These are phyloP conservation scores for Drosophila ercepeae DNA, from an alignment of 1,140 invertebrate genomes.

Conservation along the genomic window DNA sequence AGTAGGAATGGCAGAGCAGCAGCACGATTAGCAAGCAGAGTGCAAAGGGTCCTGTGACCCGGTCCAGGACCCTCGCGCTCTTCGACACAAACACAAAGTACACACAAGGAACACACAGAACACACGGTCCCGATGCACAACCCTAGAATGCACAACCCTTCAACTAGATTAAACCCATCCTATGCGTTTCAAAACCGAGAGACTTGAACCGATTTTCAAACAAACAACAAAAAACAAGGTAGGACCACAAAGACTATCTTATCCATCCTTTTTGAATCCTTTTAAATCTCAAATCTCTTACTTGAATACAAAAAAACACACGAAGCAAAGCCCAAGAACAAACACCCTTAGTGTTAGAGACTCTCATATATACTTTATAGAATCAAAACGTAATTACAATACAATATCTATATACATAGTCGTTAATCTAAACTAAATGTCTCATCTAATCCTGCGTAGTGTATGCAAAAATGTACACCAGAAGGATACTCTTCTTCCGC, in stretches of 20 bases:
- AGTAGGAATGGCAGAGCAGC: slow-evolving; percentile 23
- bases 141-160: slow-evolving; percentile 66
- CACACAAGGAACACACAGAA: slow-evolving; percentile 21
- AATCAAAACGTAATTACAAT: slow-evolving; percentile 9
- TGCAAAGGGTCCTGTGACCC: slow-evolving; percentile 1
- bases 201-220: slow-evolving; percentile 19
- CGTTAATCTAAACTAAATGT: slow-evolving; percentile 16
- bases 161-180: slow-evolving; percentile 7
- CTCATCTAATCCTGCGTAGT: no score
- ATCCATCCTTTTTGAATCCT: neutral
- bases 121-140: slow-evolving; percentile 46
- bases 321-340: slow-evolving; percentile 2
- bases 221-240: no score
- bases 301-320: slow-evolving; percentile 15
- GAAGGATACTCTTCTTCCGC: neutral
- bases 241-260: slow-evolving; percentile 25
- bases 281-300: neutral
- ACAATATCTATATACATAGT: slow-evolving; percentile 12
- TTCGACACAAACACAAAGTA: slow-evolving; percentile 19
- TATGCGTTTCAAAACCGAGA: slow-evolving; percentile 39
- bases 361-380: slow-evolving; percentile 9
- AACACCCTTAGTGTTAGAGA: neutral
- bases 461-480: slow-evolving; percentile 29
- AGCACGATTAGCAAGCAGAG: slow-evolving; percentile 49
- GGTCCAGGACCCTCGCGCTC: slow-evolving; percentile 13